phyloP scores from a whole-genome alignment of 2,888 invertebrate species.

The Drosophila emarginata region DNA sequence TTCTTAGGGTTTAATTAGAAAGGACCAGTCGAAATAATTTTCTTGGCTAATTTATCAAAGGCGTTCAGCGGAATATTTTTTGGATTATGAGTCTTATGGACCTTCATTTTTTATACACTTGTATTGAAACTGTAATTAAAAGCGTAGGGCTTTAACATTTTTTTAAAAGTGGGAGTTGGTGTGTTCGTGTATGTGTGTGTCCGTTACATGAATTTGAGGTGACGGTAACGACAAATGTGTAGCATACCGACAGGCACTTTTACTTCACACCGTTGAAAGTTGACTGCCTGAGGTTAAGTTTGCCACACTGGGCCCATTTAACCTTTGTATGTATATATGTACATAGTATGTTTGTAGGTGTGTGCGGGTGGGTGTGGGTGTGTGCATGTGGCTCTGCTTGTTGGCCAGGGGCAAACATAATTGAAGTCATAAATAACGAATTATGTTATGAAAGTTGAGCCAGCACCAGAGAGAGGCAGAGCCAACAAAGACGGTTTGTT shows the following conservation, averaged over 20 bases:
- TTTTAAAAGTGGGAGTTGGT: not conserved
- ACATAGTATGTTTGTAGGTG: conserved; percentile 8
- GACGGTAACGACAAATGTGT: conserved; percentile 60
- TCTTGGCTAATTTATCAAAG: conserved; percentile 36
- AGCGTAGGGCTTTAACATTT: conserved; percentile 27
- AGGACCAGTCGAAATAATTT: conserved; percentile 7
- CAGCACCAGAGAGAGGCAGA: conserved; percentile 18
- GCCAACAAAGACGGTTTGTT: conserved; percentile 55
- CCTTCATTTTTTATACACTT: conserved; percentile 11
- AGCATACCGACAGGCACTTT: conserved; percentile 48
- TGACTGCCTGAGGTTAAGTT: conserved; percentile 56
- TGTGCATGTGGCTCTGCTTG: conserved; percentile 19
- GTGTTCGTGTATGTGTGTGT: conserved; percentile 14
- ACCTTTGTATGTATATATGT: conserved; percentile 41
- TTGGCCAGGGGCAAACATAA: conserved; percentile 71
- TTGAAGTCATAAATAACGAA: conserved; percentile 79
- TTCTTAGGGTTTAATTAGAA: too few relatives aligned
- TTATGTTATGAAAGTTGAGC: conserved; percentile 73
- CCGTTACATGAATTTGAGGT: conserved; percentile 41
- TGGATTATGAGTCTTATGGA: not conserved
- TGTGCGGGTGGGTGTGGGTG: conserved; percentile 1
- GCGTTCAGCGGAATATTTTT: conserved; percentile 7
- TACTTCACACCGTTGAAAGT: conserved; percentile 29
- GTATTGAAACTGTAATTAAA: conserved; percentile 37
- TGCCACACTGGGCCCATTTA: conserved; percentile 65